A percentile compares a stretch with the other conserved stretches of the same genome.
Evolutionary conservation across 2,797 vertebrate species (phyloP).

Genomic region (Lacerta viridis): DNA sequence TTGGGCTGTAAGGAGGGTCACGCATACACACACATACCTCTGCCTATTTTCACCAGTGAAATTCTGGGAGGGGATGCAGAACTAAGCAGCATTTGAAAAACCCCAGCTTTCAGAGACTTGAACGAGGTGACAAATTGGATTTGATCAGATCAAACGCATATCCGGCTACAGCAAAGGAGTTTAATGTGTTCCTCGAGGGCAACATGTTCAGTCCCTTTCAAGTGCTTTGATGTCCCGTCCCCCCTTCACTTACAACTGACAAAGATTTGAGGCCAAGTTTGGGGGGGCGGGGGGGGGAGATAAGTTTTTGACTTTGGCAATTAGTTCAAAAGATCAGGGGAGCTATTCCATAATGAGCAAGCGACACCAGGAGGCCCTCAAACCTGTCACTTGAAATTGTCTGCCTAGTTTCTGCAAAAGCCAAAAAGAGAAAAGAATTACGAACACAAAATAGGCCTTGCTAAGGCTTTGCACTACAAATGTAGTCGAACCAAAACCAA

Average conservation of each 20-base stretch:
- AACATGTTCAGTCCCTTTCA: neutral
- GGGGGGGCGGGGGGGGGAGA: slow-evolving; percentile 41
- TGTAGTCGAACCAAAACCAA: neutral
- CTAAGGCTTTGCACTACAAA: neutral
- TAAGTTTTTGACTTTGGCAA: slow-evolving; percentile 62
- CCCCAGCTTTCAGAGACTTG: slow-evolving; percentile 2
- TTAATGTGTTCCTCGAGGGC: slow-evolving; percentile 50
- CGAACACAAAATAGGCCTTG: neutral
- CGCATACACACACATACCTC: rapidly evolving
- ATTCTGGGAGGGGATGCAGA: neutral
- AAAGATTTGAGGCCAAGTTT: neutral
- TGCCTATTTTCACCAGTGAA: neutral
- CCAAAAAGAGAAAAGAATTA: neutral
- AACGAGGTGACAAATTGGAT: neutral
- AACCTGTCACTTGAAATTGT: slow-evolving; percentile 43
- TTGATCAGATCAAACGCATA: slow-evolving; percentile 57
- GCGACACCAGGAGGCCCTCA: slow-evolving; percentile 58
- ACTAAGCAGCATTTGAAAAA: neutral
- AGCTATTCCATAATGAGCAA: slow-evolving; percentile 1
- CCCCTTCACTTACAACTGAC: slow-evolving; percentile 54
- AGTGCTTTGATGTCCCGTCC: slow-evolving; percentile 52
- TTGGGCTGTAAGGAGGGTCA: neutral
- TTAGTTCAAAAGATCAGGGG: slow-evolving; percentile 56
- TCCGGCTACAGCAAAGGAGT: slow-evolving; percentile 39
- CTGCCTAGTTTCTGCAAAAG: neutral